Evolutionary conservation across 2,888 invertebrate genomes (phyloP).

Genomic region (Clostera curtula): DNA sequence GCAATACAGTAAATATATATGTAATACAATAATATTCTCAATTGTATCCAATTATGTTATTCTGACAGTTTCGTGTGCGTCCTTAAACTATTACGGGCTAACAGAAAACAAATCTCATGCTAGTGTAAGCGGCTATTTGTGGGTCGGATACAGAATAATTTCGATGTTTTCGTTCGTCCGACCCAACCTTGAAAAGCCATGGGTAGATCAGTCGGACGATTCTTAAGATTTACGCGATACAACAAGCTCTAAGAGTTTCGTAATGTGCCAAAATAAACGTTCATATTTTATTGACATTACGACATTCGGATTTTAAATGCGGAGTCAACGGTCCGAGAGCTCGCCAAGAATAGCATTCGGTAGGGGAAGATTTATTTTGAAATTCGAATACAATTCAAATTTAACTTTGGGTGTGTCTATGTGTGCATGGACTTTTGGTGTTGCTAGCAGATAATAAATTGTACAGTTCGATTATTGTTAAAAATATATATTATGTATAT

Average conservation of each 20-base stretch:
- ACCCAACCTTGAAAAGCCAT: slow-evolving; percentile 51
- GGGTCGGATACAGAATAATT: slow-evolving; percentile 52
- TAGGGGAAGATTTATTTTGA: slow-evolving; percentile 62
- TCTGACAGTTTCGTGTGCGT: no score
- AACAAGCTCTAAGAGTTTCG: slow-evolving; percentile 54
- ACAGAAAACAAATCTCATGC: slow-evolving; percentile 36
- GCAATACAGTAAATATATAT: slow-evolving; percentile 26
- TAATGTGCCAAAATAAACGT: slow-evolving; percentile 69
- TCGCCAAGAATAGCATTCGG: slow-evolving; percentile 52
- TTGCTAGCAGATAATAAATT: no score
- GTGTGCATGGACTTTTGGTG: no score
- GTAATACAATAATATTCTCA: no score
- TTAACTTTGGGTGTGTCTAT: no score
- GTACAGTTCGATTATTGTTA: no score
- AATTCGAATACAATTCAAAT: slow-evolving; percentile 41
- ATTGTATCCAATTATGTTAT: no score
- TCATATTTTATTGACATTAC: slow-evolving; percentile 71
- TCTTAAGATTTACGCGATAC: slow-evolving; percentile 59
- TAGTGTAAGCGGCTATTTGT: slow-evolving; percentile 45
- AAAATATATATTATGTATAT: no score
- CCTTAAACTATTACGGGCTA: no score
- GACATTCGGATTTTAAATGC: slow-evolving; percentile 57
- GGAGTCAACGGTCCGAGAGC: slow-evolving; percentile 34
- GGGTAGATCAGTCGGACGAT: slow-evolving; percentile 48
- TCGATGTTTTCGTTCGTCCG: slow-evolving; percentile 41